Evolutionary conservation across 2,113 vertebrate species (phyloP), one percentile per base, ranked within the genome.

Genomic region (Cyphomyrus plagiostoma): DNA sequence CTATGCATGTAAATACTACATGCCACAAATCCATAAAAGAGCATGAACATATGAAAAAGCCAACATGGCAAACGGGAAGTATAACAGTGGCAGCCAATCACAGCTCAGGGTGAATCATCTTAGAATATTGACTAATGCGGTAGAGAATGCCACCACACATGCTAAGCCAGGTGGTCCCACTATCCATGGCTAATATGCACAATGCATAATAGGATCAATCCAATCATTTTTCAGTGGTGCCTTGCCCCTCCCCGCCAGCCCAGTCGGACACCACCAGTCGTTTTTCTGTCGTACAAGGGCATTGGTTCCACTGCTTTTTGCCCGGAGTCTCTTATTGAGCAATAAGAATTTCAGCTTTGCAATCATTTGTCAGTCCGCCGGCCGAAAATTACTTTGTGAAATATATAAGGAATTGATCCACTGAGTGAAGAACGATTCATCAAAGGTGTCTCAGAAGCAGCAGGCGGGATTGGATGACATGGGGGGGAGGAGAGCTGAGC

Each of bases 361-460:
- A 58, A 87, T 66, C 83, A 87, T 89, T 89, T 87, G 82, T 89
- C 89, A 89, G 83, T 70, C 48, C 45, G 23, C 26, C 1, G 84
- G 26, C 56, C 49, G 89, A 86, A 87, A 89, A 89, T 84, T 89
- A 70, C 82, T 86, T 87, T 45, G 46, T 89, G 83, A 86, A 74
- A 89, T 70, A 89, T 89, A 89, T 86, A 86, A 89, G 74, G 49
- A 84, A 89, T 86, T 89, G 89, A 89, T 66, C 50, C 45, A 48
- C 17, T 45, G 82, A 89, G 83, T 74, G 56, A 39, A 52, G 58
- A 21, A 11, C 56, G 3, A 89, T 89, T 87, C 85, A 56, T 86
- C 56, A 86, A 39, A 84, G 45, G 46, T 46, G 26, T 42, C 17
- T 87, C 17, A 35, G 39, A 85, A 56, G 82, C 52, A 35, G 52